Evolutionary conservation across 1,140 invertebrate genomes (phyloP).

Genomic region (Atta cephalotes): DNA sequence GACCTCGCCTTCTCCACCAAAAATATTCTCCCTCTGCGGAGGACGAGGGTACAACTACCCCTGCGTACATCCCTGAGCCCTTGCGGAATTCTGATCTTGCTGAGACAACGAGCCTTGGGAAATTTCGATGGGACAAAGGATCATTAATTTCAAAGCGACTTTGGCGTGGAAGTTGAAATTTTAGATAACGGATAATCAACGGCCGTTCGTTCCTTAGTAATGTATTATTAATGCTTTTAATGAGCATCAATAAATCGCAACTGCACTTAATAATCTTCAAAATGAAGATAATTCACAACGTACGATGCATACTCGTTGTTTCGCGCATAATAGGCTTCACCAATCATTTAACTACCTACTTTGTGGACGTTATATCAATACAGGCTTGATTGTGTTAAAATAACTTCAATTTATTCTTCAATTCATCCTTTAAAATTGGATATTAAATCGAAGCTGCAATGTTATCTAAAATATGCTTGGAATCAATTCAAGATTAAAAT

Average conservation of each 20-base stretch:
- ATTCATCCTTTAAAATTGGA: not conserved
- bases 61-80: slow-evolving; percentile 50
- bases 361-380: not conserved
- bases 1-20: slow-evolving; percentile 35
- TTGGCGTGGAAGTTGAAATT: slow-evolving; percentile 34
- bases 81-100: slow-evolving; percentile 68
- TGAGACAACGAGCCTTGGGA: slow-evolving; percentile 59
- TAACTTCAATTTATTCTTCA: not conserved
- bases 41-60: slow-evolving; percentile 31
- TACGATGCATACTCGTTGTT: not conserved
- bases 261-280: slow-evolving; percentile 10
- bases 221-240: slow-evolving; percentile 4
- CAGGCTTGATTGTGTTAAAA: not conserved
- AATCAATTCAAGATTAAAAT: not conserved
- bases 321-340: not conserved
- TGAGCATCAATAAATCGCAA: not conserved
- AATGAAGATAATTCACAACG: not conserved
- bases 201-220: not conserved
- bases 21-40: slow-evolving; percentile 64
- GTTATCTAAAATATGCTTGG: not conserved
- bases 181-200: not conserved
- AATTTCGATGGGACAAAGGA: slow-evolving; percentile 66
- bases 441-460: not conserved
- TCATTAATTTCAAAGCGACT: slow-evolving; percentile 46
- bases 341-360: not conserved